Conservation (phyloP, 2,797 vertebrate species). For the Lycodopsis pacificus region DNA sequence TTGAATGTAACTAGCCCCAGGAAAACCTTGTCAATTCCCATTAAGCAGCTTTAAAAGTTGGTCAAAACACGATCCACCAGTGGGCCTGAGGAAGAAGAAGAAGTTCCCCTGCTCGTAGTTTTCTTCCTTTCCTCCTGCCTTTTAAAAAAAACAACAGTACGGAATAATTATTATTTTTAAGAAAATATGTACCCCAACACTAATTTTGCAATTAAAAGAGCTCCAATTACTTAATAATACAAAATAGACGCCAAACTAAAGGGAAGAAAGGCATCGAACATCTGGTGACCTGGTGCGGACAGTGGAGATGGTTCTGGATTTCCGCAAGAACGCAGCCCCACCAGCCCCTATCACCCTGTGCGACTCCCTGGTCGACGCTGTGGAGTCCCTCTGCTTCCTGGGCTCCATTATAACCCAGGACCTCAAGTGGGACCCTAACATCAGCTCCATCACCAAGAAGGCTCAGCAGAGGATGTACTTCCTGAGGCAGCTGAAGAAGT, state of each 20-base stretch:
- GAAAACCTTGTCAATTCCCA: constrained; percentile 19
- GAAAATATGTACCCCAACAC: background rate
- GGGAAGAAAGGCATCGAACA: too few species aligned
- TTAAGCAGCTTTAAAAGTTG: constrained; percentile 8
- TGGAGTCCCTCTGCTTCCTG: constrained; percentile 32
- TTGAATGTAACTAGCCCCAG: background rate
- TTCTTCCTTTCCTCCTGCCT: background rate
- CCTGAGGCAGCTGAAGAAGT: background rate
- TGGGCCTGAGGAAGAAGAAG: background rate
- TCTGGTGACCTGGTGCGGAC: too few species aligned
- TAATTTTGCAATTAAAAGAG: background rate
- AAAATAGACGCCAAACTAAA: too few species aligned
- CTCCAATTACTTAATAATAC: background rate
- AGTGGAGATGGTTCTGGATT: too few species aligned
- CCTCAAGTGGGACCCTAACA: background rate
- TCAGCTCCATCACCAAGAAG: background rate
- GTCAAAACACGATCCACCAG: background rate
- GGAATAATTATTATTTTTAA: background rate
- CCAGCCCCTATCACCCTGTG: too few species aligned
- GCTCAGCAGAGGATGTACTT: background rate
- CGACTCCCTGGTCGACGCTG: background rate
- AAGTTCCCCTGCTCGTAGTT: background rate
- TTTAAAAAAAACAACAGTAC: background rate
- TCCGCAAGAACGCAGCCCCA: too few species aligned
- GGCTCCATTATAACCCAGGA: background rate